Base-by-base conservation (phyloP, 1,140 invertebrate species). In the Asbolus verrucosus region DNA sequence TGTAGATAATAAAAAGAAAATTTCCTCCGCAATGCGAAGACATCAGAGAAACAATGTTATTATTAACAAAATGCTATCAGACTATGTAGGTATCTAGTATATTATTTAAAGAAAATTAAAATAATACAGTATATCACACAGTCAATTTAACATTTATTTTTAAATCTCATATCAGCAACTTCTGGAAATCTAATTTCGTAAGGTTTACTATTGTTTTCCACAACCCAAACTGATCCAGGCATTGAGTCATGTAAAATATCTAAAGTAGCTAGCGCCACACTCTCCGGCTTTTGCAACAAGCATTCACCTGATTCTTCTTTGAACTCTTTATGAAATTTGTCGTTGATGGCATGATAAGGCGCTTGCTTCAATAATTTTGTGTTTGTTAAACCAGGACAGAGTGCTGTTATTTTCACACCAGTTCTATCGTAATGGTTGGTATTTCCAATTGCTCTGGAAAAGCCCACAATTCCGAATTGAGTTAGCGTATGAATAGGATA, bases 401-500 rank as follows among this genome's bases (percentile, higher is more conserved):
- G 16, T 2, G 71, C 74, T 14, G 78, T 73, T 1, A 80, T 63
- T 65, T 75, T 77, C 1, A 78, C 77, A 30, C 71, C 72, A 8
- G 76, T 78, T 13, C 75, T 46, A 11, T 76, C 70, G 16, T 70
- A 71, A 18, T 76, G 73, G 13, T 62, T 69, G 30, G 62, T 36
- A 6, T 11, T 27, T 9, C 77, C 76, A 1, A 86, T 77, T 69
- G 85, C 83, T 68, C 82, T 83, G n/a, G 85, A 86, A 54, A 86
- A 85, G 39, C 85, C 85, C 46, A 87, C 76, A 8, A 88, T 84
- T 2, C 83, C 86, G 65, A 84, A 82, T 69, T 88, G 87, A 0
- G 85, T 85, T 16, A 86, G 85, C 13, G 80, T 78, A 71, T 88
- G 88, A 0, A 86, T 78, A 0, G 88, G 87, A 18, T 83, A 74